phyloP scores from a whole-genome alignment of 2,113 vertebrate genomes.

The Alectura lathami region DNA sequence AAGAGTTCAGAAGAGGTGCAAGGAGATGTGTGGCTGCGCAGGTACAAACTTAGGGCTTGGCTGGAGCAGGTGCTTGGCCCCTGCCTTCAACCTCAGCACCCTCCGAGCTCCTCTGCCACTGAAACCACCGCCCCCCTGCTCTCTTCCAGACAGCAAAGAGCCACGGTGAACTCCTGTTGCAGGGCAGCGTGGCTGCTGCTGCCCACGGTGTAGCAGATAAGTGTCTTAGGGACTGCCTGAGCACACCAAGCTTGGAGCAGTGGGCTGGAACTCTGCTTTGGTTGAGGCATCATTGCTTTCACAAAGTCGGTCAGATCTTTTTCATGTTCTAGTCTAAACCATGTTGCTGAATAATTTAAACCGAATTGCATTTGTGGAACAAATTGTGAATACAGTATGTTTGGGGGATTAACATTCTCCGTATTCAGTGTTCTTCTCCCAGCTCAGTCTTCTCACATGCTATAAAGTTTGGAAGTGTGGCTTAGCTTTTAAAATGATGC shows the following conservation, averaged over 20 bases:
- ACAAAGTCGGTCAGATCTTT: background rate
- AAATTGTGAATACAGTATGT: background rate
- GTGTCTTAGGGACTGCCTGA: background rate
- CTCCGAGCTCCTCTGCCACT: fast-evolving
- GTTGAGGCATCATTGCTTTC: background rate
- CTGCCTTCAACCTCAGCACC: fast-evolving
- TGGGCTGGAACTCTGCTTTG: background rate
- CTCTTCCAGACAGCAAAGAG: background rate
- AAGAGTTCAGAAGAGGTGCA: background rate
- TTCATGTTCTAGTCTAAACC: background rate
- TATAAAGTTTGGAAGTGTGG: background rate
- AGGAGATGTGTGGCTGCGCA: background rate
- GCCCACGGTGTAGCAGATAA: background rate
- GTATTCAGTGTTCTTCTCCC: background rate
- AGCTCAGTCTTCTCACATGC: background rate
- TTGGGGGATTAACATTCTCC: background rate
- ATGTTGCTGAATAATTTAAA: background rate
- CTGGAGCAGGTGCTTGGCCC: background rate
- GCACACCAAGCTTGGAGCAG: background rate
- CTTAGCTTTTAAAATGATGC: background rate
- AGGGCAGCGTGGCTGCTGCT: fast-evolving
- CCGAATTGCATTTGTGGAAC: background rate
- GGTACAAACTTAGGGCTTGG: background rate
- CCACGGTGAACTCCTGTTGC: background rate
- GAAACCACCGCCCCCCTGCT: fast-evolving